Evolutionary conservation across 1,140 invertebrate genomes (phyloP), one percentile per base, ranked within the genome.

Genomic region (Tetramorium alpestre): DNA sequence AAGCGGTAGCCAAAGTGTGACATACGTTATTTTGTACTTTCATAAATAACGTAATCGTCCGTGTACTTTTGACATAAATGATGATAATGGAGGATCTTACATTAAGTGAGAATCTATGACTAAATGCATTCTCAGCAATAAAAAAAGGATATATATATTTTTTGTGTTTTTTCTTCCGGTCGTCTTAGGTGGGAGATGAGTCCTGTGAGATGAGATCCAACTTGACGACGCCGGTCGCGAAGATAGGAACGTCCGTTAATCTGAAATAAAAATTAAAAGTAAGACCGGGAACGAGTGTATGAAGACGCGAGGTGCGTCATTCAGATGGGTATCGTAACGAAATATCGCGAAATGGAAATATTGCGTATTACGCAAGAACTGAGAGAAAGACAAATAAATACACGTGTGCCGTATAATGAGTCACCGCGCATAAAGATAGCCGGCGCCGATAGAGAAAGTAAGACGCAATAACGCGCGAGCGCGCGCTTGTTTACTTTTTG

Each of bases 41-140:
- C 33, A 90, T 6, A 86, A 86, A 89, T 41, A 88, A 47, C 51
- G 44, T 82, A 22, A 73, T 38, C 28, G 33, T 33, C 33, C 33
- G 38, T 18, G 22, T 85, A 33, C 28, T 28, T 64, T n/a, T 8
- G 10, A 84, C 47, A 85, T 65, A 44, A 65, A 85, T 77, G 73
- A 85, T 25, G 8, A 76, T 38, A 49, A 49, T 22, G 56, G n/a
- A 64, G 44, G 33, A 87, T 80, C 65, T 87, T 89, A 90, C 44
- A 0, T 64, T 75, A 54, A 54, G 22, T 86, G 58, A 88, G 41
- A 47, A 86, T 58, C 56, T 85, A 78, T 64, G 56, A 56, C 69
- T 91, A 92, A 92, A 92, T 92, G 90, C 92, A 76, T 88, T 70
- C 51, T 73, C 67, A 64, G 87, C n/a, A 87, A 25, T 85, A 65